phyloP scores from a whole-genome alignment of 2,888 invertebrate species.

The Drosophila subsilvestris region DNA sequence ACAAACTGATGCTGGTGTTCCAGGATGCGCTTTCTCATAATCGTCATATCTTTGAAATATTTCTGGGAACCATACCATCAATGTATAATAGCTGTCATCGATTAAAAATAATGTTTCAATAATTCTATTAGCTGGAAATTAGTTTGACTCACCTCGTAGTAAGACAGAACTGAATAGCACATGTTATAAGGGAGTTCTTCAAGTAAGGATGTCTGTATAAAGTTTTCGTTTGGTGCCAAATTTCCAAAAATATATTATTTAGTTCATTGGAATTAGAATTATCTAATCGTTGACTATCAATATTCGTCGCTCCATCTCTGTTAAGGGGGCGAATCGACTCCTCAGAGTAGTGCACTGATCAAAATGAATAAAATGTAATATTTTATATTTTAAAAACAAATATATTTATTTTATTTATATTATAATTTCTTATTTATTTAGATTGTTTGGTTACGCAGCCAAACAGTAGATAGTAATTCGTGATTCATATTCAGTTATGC shows the following conservation, averaged over 20 bases:
- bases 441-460: no score
- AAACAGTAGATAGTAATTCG: no score
- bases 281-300: constrained; percentile 89
- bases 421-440: no score
- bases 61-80: constrained; percentile 97
- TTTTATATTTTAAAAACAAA: no score
- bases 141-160: constrained; percentile 87
- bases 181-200: constrained; percentile 90
- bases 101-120: not conserved
- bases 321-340: constrained; percentile 82
- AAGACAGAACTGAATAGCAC: constrained; percentile 92
- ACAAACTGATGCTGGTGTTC: constrained; percentile 89
- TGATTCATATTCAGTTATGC: no score
- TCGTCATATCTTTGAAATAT: constrained; percentile 93
- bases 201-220: constrained; percentile 90
- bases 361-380: not conserved
- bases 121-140: not conserved
- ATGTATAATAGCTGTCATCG: constrained; percentile 91
- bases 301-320: constrained; percentile 85
- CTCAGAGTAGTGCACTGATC: constrained; percentile 88
- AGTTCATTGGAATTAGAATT: constrained; percentile 87
- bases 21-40: constrained; percentile 88
- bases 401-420: no score
- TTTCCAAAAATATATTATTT: constrained; percentile 88
- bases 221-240: constrained; percentile 90